These are phyloP conservation scores for Lepus europaeus DNA, from an alignment of 2,113 vertebrate genomes.

Conservation along the genomic window DNA sequence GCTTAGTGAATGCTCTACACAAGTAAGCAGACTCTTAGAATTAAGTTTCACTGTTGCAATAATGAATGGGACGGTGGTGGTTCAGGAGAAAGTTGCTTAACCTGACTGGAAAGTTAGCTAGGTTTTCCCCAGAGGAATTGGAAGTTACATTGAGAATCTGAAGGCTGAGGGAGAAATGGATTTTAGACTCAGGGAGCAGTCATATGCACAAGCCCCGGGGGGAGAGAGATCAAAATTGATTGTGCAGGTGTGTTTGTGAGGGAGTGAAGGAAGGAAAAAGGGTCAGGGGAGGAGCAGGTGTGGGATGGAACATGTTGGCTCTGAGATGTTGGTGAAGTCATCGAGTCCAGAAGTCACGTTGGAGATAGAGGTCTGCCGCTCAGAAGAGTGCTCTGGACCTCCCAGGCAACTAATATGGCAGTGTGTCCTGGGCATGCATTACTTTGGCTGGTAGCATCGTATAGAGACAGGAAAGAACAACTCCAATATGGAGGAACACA, in stretches of 20 bases:
- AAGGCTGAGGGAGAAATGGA: background rate
- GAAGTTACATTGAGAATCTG: background rate
- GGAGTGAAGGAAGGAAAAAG: background rate
- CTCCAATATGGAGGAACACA: background rate
- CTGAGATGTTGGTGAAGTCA: background rate
- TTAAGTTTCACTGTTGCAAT: background rate
- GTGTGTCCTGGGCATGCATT: background rate
- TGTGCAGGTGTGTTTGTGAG: background rate
- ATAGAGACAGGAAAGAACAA: background rate
- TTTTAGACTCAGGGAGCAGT: background rate
- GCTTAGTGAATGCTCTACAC: background rate
- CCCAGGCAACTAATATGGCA: background rate
- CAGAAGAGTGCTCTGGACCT: background rate
- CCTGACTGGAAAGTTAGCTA: background rate
- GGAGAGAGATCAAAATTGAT: background rate
- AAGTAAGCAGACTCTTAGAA: background rate
- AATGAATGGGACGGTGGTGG: fast-evolving
- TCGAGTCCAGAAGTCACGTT: background rate
- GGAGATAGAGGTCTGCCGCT: background rate
- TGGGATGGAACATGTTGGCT: background rate
- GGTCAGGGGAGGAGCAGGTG: background rate
- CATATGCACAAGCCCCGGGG: background rate
- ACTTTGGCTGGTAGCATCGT: background rate
- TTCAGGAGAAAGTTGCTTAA: background rate
- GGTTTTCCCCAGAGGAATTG: background rate